Percentiles rank a stretch among this genome's conserved stretches.
phyloP scores from a whole-genome alignment of 2,113 vertebrate genomes.

The Tetraodon nigroviridis region DNA sequence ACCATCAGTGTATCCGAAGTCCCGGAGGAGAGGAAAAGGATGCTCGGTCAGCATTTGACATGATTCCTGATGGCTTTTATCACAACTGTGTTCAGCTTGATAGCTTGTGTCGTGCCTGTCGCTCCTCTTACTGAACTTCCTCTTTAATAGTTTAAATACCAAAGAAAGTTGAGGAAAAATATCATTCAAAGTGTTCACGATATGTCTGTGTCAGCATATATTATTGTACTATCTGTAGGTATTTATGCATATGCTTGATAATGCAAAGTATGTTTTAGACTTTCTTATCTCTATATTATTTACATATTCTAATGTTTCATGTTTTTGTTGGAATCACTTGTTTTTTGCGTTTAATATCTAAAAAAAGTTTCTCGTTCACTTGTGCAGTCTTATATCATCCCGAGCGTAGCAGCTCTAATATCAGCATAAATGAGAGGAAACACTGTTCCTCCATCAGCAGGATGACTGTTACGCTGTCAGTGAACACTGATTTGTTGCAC shows the following conservation, averaged over 20 bases:
- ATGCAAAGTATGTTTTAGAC: not conserved
- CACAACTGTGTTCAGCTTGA: too few species aligned
- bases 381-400: not conserved
- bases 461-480: not conserved
- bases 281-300: too few species aligned
- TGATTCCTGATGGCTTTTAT: not conserved
- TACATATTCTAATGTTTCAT: too few species aligned
- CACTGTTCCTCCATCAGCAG: not conserved
- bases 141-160: conserved; percentile 17
- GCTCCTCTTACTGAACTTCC: conserved; percentile 6
- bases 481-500: not conserved
- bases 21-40: not conserved
- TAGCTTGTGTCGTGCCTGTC: not conserved
- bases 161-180: conserved; percentile 13
- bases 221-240: conserved; percentile 1
- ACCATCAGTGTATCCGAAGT: not conserved
- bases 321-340: too few species aligned
- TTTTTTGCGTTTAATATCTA: not conserved
- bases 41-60: not conserved
- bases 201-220: conserved; percentile 17
- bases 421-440: not conserved
- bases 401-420: too few species aligned
- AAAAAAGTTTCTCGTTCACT: not conserved
- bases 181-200: conserved; percentile 31
- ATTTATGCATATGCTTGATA: conserved; percentile 25